phyloP scores from a whole-genome alignment of 2,113 vertebrate genomes.

The Pao palembangensis region DNA sequence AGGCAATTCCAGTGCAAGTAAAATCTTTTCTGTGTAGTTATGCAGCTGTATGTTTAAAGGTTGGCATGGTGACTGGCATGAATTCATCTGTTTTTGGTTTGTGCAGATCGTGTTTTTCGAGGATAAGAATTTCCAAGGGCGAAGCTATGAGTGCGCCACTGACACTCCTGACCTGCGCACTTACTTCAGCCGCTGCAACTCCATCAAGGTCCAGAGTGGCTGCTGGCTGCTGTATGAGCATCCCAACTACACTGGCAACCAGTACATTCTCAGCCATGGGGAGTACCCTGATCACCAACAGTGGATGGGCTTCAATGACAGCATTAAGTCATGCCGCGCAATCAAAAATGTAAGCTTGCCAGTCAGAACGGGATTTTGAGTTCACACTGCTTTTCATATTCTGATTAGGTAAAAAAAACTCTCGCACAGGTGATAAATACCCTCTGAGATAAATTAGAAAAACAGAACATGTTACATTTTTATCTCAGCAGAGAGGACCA shows the following conservation, averaged over 20 bases:
- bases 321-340: constrained; percentile 66
- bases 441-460: not conserved
- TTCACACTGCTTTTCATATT: not conserved
- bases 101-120: constrained; percentile 71
- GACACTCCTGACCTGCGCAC: constrained; percentile 68
- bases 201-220: constrained; percentile 70
- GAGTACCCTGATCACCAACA: constrained; percentile 71
- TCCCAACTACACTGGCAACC: constrained; percentile 67
- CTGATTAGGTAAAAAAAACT: not conserved
- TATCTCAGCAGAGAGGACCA: too few species aligned
- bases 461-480: too few species aligned
- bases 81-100: not conserved
- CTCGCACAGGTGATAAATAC: too few species aligned
- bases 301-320: constrained; percentile 73
- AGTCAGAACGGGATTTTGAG: not conserved
- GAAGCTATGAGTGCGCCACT: constrained; percentile 70
- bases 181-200: constrained; percentile 73
- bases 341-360: constrained; percentile 58
- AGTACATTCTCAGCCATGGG: constrained; percentile 70
- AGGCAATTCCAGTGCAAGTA: not conserved
- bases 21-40: not conserved
- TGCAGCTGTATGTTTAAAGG: too few species aligned
- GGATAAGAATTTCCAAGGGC: constrained; percentile 72
- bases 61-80: too few species aligned
- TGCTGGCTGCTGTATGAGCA: constrained; percentile 73